Base-by-base conservation (phyloP, 2,797 vertebrate species). In the Gadopsis marmoratus region DNA sequence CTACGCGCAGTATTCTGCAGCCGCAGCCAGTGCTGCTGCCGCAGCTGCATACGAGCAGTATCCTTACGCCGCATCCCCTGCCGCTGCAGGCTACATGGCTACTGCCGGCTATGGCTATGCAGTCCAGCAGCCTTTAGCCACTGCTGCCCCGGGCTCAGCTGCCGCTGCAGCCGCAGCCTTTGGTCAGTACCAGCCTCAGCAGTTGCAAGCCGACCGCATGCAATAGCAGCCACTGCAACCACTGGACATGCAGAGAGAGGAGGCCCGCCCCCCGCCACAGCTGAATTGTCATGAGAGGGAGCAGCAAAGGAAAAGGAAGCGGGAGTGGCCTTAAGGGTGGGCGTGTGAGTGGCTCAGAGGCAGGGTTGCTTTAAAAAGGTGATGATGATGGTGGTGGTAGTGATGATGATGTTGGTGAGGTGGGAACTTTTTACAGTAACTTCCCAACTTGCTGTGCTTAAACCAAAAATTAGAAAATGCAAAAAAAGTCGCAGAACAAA, bases 131-230 rank as follows among this genome's bases (percentile, higher is more conserved):
- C 97, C 97, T 35, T 91, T 99, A 69, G 90, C 97, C 7, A 92
- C 96, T 0, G 95, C 97, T 0, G 95, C 97, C 0, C 98, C 97
- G 0, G 96, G 97, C 64, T 96, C 97, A 0, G 97, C 97, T 0
- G 97, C 97, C 0, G 96, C 96, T 0, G 96, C 68, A 7, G 96
- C 70, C 3, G 96, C 74, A 0, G 96, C 98, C 1, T 98, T 99
- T 79, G 96, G 0, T 88, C 97, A n/a, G 94, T 98, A 19, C 95
- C 98, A 26, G 95, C 97, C 97, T 29, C 98, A 98, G 92, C 98
- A 99, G 94, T 96, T 99, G 96, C 98, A 99, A 81, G 95, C 97
- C 0, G 98, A 99, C 92, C 96, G 98, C 69, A 98, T 99, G 97
- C 98, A 99, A 95, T 99, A 99, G 94, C 96, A 91, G 90, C 88